Base-by-base conservation (phyloP, 1,140 invertebrate genomes). In the Euwallacea similis region DNA sequence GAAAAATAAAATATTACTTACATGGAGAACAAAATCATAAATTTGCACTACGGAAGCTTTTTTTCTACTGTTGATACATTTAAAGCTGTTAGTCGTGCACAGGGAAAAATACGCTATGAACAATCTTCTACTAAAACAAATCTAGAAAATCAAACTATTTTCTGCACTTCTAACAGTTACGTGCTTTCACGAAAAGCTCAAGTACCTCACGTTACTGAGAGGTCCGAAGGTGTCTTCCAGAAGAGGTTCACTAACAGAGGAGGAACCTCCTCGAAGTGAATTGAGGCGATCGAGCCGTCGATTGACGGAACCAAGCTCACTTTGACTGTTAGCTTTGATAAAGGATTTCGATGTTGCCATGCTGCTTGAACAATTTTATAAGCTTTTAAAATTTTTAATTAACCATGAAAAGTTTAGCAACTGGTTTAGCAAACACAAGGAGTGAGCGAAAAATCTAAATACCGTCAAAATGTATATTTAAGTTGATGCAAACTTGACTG, bases 271-370 rank as follows among this genome's bases (percentile, higher is more conserved):
- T 81, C 88, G 84, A 50, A 93, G 79, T 9, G 91, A 93, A 80
- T 93, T 90, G 67, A 90, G 82, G 74, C 91, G 85, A 75, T 87
- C 88, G 62, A 90, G 80, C 77, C 86, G 85, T 73, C 85, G 87
- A 46, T 79, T 80, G 70, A 81, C 83, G 80, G 86, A 87, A 60
- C 87, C 86, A 16, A 90, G 83, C 75, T 94, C 91, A 15, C 89
- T 89, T 79, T 93, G 89, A 79, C 93, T 95, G 80, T 94, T 96
- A 53, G 92, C 93, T 83, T 94, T 94, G 76, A 96, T 95, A 77
- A 95, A 95, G 2, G 93, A 93, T 79, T 94, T 94, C 0, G 93
- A 94, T n/a, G 90, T 90, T 42, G 88, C 86, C 82, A 83, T 80
- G 70, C 82, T 84, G 56, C 53, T 55, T 69, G 63, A 65, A 69